Percentiles rank a stretch among this genome's conserved stretches.
phyloP scores from a whole-genome alignment of 2,797 vertebrate species.

The Spheniscus humboldti region DNA sequence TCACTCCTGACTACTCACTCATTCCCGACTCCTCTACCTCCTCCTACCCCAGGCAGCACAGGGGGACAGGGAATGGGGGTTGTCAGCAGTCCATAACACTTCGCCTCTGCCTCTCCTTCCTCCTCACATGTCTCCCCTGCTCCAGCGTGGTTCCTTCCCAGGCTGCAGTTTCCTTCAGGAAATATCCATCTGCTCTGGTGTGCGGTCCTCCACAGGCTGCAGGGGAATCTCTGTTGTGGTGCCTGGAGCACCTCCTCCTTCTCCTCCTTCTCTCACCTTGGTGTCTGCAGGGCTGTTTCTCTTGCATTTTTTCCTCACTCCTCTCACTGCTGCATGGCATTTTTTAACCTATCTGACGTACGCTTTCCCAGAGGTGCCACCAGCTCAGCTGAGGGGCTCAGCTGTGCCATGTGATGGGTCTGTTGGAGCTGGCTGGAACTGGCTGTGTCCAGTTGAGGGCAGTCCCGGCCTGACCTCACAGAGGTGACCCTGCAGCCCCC shows the following conservation, averaged over 20 bases:
- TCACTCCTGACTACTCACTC: not conserved
- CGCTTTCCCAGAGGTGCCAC: not conserved
- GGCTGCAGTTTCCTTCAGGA: not conserved
- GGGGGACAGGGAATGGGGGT: not conserved
- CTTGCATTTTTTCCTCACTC: not conserved
- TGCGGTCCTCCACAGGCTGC: too few species aligned
- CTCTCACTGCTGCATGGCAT: not conserved
- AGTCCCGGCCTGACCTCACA: rapidly evolving
- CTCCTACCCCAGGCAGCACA: not conserved
- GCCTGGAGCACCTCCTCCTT: not conserved
- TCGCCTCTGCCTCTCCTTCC: not conserved
- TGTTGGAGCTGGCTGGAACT: rapidly evolving
- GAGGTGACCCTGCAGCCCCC: rapidly evolving
- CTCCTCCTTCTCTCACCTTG: not conserved
- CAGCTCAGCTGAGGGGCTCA: rapidly evolving
- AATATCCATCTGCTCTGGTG: not conserved
- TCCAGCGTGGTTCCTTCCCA: not conserved
- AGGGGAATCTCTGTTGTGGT: too few species aligned
- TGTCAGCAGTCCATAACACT: not conserved
- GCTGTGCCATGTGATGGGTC: not conserved
- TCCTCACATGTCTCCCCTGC: not conserved
- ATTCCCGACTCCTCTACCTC: not conserved
- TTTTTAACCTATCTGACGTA: not conserved
- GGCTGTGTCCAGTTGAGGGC: rapidly evolving
- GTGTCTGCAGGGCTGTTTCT: not conserved